Conservation (phyloP, 35 echinoderm and acorn worm genomes). For the Acanthaster planci region DNA sequence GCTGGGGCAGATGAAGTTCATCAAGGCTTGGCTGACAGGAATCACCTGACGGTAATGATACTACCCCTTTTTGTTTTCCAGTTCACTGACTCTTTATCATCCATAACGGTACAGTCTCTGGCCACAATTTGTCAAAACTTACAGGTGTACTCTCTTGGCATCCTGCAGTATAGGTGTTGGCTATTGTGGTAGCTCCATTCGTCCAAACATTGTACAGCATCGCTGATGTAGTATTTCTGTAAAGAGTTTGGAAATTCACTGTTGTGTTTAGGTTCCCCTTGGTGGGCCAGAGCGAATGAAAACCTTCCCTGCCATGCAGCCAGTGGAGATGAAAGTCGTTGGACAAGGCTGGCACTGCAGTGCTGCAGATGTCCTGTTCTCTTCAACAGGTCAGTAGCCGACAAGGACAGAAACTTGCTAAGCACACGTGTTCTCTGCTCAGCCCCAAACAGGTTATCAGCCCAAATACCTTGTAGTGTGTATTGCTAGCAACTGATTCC, state of each 20-base stretch:
- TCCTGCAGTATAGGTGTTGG: too few relatives aligned
- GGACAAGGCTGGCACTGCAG: conserved; percentile 78
- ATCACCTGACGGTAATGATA: conserved; percentile 65
- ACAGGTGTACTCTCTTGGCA: too few relatives aligned
- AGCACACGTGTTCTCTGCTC: not conserved
- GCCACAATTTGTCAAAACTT: too few relatives aligned
- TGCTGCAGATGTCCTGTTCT: conserved; percentile 84
- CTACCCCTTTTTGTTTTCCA: not conserved
- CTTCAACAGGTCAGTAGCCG: conserved; percentile 74
- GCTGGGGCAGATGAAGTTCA: conserved; percentile 79
- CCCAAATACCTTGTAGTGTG: too few relatives aligned
- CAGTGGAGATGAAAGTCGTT: conserved; percentile 57
- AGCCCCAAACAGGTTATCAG: not conserved
- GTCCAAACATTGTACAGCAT: too few relatives aligned
- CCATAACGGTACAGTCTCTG: too few relatives aligned
- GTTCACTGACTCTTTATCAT: too few relatives aligned
- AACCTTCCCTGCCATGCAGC: conserved; percentile 65
- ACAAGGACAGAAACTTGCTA: not conserved
- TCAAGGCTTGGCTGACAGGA: conserved; percentile 51
- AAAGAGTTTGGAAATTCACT: not conserved
- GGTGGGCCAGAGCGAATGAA: conserved; percentile 82
- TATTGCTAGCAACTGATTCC: too few relatives aligned
- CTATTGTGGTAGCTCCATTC: too few relatives aligned
- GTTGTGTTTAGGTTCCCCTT: conserved; percentile 59
- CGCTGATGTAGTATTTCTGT: too few relatives aligned